Conservation (phyloP, 2,113 vertebrate species). For the Oreochromis niloticus region DNA sequence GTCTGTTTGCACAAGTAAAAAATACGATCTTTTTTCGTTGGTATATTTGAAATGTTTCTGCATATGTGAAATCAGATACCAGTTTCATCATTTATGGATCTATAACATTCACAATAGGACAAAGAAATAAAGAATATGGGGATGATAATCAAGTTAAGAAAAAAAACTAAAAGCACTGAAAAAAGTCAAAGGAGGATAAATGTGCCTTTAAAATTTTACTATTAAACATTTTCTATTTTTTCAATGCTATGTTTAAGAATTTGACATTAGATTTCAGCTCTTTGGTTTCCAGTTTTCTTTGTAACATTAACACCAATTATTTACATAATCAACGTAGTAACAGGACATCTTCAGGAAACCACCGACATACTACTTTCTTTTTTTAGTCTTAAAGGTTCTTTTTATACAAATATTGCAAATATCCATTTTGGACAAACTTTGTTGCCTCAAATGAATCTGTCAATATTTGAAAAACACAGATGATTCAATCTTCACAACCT, state of each 20-base stretch:
- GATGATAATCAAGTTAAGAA: neutral
- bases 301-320: neutral
- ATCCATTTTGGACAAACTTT: constrained; percentile 23
- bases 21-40: rapidly evolving
- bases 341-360: neutral
- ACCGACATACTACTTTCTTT: neutral
- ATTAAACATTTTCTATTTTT: neutral
- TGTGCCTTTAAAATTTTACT: neutral
- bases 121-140: rapidly evolving
- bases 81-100: rapidly evolving
- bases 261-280: neutral
- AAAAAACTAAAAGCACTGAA: neutral
- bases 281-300: neutral
- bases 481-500: constrained; percentile 4
- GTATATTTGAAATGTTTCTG: neutral
- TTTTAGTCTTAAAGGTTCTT: neutral
- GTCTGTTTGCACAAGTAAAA: neutral
- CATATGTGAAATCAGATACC: neutral
- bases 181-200: neutral
- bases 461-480: constrained; percentile 35
- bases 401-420: neutral
- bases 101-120: neutral
- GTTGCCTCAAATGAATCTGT: constrained; percentile 30
- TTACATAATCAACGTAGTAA: neutral
- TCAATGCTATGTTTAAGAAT: neutral